phyloP scores from a whole-genome alignment of 2,888 invertebrate species.

The Chrysotoxum bicinctum region DNA sequence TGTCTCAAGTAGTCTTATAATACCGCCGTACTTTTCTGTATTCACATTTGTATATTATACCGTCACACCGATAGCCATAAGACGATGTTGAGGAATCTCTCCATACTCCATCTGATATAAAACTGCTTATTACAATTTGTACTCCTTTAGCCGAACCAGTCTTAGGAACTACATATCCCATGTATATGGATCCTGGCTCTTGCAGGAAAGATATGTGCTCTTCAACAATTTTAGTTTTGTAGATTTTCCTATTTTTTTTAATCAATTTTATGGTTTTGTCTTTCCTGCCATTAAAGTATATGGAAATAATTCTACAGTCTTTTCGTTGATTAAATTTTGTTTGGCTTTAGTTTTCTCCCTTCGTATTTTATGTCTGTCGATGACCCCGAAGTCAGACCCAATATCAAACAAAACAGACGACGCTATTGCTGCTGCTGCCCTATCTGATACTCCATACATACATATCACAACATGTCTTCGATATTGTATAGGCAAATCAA shows the following conservation, averaged over 20 bases:
- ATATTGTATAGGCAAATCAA: too few relatives aligned
- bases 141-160: background rate
- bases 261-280: background rate
- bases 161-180: background rate
- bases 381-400: background rate
- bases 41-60: too few relatives aligned
- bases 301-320: background rate
- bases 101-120: background rate
- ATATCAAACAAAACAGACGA: background rate
- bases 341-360: background rate
- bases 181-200: background rate
- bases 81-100: background rate
- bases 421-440: too few relatives aligned
- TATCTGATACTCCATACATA: too few relatives aligned
- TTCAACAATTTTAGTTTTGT: background rate
- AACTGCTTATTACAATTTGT: background rate
- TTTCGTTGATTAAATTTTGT: background rate
- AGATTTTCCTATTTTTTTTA: background rate
- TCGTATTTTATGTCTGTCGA: background rate
- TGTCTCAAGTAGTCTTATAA: too few relatives aligned
- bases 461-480: too few relatives aligned
- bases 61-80: too few relatives aligned
- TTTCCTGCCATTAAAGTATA: background rate
- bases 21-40: too few relatives aligned
- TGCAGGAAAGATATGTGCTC: background rate